Percentiles rank a stretch among this genome's conserved stretches.
Evolutionary conservation across 2,113 vertebrate species (phyloP).

Genomic region (Gymnarchus niloticus): DNA sequence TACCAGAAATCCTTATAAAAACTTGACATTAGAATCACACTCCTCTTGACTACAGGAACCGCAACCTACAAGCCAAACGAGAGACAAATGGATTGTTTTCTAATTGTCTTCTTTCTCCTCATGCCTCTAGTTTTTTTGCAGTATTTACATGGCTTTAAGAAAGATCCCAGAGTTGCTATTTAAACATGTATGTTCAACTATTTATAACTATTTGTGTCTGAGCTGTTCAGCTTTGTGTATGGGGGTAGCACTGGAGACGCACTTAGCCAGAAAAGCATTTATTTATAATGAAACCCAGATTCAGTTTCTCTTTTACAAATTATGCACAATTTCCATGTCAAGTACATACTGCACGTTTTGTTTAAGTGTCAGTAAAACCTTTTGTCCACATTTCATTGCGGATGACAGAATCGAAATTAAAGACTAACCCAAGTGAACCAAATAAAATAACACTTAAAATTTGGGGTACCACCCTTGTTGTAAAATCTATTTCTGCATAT

Average conservation of each 20-base stretch:
- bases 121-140: slow-evolving; percentile 54
- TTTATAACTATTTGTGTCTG: slow-evolving; percentile 22
- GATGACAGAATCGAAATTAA: not conserved
- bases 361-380: no score
- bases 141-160: slow-evolving; percentile 53
- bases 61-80: not conserved
- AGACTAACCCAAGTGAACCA: not conserved
- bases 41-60: not conserved
- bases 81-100: not conserved
- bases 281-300: not conserved
- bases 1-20: not conserved
- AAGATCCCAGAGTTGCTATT: slow-evolving; percentile 59
- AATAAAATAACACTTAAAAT: not conserved
- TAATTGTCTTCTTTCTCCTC: slow-evolving; percentile 32
- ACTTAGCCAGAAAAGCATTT: not conserved
- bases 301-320: not conserved
- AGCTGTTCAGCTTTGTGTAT: slow-evolving; percentile 17
- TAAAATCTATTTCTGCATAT: not conserved
- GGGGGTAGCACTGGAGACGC: slow-evolving; percentile 22
- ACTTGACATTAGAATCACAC: not conserved
- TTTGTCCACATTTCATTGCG: not conserved
- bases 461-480: not conserved
- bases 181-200: slow-evolving; percentile 53
- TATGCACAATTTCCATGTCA: not conserved
- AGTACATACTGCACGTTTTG: not conserved